Evolutionary conservation across 2,797 vertebrate genomes (phyloP).

Genomic region (Malurus leucopterus): DNA sequence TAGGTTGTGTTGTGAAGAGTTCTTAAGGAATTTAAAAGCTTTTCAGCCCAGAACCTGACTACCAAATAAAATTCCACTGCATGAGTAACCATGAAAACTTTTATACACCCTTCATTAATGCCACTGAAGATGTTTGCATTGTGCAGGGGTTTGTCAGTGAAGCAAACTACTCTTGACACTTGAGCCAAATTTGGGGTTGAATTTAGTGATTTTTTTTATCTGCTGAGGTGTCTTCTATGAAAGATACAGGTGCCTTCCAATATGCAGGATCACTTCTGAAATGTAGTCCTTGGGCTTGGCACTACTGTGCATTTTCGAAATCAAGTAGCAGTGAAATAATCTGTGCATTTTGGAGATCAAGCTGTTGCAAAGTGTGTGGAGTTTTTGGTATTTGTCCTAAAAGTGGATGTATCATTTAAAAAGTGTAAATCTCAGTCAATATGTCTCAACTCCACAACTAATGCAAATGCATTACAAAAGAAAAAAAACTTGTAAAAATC

Average conservation of each 20-base stretch:
- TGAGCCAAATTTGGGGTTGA: conserved; percentile 52
- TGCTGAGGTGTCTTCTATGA: conserved; percentile 4
- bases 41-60: conserved; percentile 35
- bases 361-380: conserved; percentile 33
- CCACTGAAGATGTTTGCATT: conserved; percentile 36
- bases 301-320: conserved; percentile 46
- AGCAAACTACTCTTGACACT: conserved; percentile 13
- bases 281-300: conserved; percentile 61
- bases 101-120: conserved; percentile 48
- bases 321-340: not conserved
- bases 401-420: conserved; percentile 8
- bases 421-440: not conserved
- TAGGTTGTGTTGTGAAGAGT: conserved; percentile 55
- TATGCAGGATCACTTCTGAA: conserved; percentile 73
- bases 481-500: not conserved
- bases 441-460: not conserved
- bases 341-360: not conserved
- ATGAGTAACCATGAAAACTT: conserved; percentile 51
- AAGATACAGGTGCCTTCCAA: conserved; percentile 52
- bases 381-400: not conserved
- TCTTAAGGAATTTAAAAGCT: conserved; percentile 26
- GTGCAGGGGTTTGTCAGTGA: conserved; percentile 11
- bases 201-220: conserved; percentile 43
- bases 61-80: conserved; percentile 36
- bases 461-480: not conserved